Conservation (phyloP, 2,113 vertebrate genomes). For the Coptodon bakossiorum region DNA sequence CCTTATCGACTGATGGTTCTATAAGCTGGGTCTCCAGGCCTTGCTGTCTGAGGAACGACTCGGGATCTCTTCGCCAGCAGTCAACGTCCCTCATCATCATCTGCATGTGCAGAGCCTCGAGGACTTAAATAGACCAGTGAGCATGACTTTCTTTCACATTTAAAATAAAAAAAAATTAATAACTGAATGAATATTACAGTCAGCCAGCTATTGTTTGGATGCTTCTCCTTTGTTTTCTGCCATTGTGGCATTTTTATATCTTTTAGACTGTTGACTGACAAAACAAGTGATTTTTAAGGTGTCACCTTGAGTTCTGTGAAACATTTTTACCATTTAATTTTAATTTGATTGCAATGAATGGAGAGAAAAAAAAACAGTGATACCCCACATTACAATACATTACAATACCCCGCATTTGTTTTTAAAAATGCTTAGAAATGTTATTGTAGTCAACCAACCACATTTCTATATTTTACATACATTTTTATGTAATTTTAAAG, state of each 20-base stretch:
- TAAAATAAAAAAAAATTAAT: not conserved
- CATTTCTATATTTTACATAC: not conserved
- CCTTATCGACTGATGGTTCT: not conserved
- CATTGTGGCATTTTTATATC: not conserved
- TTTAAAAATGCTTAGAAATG: not conserved
- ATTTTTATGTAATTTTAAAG: not conserved
- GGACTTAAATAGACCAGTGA: slow-evolving; percentile 63
- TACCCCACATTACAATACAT: not conserved
- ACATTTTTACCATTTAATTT: not conserved
- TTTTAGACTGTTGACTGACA: not conserved
- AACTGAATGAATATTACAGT: not conserved
- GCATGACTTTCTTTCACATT: not conserved
- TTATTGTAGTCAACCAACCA: not conserved
- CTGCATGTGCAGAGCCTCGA: slow-evolving; percentile 89
- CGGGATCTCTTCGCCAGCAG: slow-evolving; percentile 69
- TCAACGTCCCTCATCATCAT: slow-evolving; percentile 77
- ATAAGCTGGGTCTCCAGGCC: not conserved
- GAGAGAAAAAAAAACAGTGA: not conserved
- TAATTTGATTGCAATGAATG: not conserved
- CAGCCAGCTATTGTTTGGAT: not conserved
- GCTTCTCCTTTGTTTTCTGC: not conserved
- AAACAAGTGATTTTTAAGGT: not conserved
- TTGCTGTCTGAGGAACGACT: slow-evolving; percentile 9
- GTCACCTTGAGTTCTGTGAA: not conserved
- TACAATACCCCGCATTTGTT: not conserved